Conservation (phyloP, 2,797 vertebrate species). For the Dermochelys coriacea region DNA sequence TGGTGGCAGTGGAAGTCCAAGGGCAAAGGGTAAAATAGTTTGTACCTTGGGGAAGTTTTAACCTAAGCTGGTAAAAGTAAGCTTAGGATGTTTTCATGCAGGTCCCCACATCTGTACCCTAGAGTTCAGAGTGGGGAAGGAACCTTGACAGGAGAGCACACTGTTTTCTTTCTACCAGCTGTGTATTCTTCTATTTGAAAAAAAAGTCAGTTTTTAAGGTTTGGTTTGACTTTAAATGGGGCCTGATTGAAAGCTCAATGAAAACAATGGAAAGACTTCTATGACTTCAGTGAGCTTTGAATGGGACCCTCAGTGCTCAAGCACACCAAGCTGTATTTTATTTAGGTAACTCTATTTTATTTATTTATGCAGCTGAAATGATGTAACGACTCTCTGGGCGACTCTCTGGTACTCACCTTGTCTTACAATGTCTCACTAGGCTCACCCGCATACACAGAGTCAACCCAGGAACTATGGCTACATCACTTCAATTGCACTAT, state of each 20-base stretch:
- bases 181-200: fast-evolving
- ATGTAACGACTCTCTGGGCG: neutral
- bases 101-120: too few species aligned
- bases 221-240: neutral
- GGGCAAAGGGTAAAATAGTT: too few species aligned
- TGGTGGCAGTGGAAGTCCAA: too few species aligned
- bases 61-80: too few species aligned
- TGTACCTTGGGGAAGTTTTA: too few species aligned
- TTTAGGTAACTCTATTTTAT: neutral
- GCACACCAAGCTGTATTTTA: neutral
- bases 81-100: too few species aligned
- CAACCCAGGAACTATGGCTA: neutral
- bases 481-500: neutral
- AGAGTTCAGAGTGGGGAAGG: too few species aligned
- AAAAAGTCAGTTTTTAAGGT: neutral
- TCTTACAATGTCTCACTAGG: neutral
- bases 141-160: too few species aligned
- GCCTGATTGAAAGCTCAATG: neutral
- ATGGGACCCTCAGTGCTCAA: neutral
- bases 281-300: neutral
- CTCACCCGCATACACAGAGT: neutral
- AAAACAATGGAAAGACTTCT: neutral
- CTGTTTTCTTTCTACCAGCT: neutral
- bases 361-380: neutral
- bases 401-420: neutral